Evolutionary conservation across 2,113 vertebrate species (phyloP).

Genomic region (cattle (Bos taurus)): DNA sequence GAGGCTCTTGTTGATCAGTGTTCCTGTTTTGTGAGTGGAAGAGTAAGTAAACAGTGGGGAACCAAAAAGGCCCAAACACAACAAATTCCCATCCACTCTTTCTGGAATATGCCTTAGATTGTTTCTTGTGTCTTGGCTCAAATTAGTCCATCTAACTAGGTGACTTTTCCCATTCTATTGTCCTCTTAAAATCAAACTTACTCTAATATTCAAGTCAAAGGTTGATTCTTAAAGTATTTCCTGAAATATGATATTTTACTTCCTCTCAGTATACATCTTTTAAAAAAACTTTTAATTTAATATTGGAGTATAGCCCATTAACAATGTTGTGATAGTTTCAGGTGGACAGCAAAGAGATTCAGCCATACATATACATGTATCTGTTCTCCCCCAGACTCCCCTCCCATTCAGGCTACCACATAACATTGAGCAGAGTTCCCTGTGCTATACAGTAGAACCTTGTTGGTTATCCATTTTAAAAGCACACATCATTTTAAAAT

Average conservation of each 20-base stretch:
- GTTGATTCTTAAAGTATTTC: not conserved
- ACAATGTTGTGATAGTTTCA: not conserved
- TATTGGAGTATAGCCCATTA: not conserved
- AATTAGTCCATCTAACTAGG: not conserved
- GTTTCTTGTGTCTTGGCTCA: not conserved
- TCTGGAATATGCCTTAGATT: not conserved
- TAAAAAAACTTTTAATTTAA: not conserved
- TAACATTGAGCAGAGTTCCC: not conserved
- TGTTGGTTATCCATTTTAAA: not conserved
- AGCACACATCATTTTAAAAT: not conserved
- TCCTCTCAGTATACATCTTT: not conserved
- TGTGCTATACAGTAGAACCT: not conserved
- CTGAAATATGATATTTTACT: not conserved
- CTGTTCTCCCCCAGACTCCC: not conserved
- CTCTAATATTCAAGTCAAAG: constrained; percentile 10
- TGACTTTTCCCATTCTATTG: not conserved
- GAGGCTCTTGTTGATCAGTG: not conserved
- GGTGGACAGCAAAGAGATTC: not conserved
- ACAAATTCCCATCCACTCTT: not conserved
- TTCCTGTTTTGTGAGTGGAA: not conserved
- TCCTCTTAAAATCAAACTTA: not conserved
- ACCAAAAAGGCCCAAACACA: not conserved
- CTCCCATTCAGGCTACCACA: not conserved
- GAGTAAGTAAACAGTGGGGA: not conserved
- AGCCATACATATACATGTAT: not conserved